Percentiles rank a stretch among this genome's conserved stretches.
These are phyloP conservation scores for Euzophera pinguis DNA, from an alignment of 2,888 invertebrate species.

Conservation along the genomic window DNA sequence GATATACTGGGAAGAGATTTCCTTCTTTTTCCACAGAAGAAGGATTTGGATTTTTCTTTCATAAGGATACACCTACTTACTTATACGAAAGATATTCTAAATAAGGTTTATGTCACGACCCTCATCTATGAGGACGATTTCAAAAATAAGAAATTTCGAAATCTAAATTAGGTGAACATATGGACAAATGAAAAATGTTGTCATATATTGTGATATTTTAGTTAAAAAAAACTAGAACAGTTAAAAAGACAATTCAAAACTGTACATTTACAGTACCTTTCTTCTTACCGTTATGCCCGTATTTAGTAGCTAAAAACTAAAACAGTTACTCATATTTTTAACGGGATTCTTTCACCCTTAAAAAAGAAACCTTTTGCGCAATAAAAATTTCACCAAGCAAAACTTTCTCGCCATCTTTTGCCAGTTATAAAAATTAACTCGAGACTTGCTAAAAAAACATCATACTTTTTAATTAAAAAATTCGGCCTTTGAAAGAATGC, in stretches of 20 bases:
- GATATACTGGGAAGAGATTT: too few species aligned
- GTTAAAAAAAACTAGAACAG: too few species aligned
- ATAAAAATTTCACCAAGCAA: conserved; percentile 50
- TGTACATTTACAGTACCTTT: not conserved
- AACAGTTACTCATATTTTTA: conserved; percentile 21
- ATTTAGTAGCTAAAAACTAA: conserved; percentile 8
- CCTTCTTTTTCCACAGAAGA: too few species aligned
- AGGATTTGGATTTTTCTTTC: too few species aligned
- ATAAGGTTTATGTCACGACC: too few species aligned
- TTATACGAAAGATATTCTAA: too few species aligned
- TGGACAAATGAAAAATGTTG: too few species aligned
- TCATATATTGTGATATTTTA: too few species aligned
- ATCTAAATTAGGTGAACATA: too few species aligned
- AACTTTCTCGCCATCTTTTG: conserved; percentile 19
- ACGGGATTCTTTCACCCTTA: conserved; percentile 36
- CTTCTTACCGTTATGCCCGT: conserved; percentile 2
- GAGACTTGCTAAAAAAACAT: conserved; percentile 46
- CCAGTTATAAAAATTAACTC: conserved; percentile 27
- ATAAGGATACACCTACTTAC: too few species aligned
- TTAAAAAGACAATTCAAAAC: conserved; percentile 12
- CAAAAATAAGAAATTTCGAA: too few species aligned
- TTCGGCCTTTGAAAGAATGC: conserved; percentile 36
- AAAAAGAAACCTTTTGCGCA: conserved; percentile 41
- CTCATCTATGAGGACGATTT: too few species aligned
- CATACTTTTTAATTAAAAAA: conserved; percentile 20